Evolutionary conservation across 2,113 vertebrate genomes (phyloP).

Genomic region (Dissostichus mawsoni): DNA sequence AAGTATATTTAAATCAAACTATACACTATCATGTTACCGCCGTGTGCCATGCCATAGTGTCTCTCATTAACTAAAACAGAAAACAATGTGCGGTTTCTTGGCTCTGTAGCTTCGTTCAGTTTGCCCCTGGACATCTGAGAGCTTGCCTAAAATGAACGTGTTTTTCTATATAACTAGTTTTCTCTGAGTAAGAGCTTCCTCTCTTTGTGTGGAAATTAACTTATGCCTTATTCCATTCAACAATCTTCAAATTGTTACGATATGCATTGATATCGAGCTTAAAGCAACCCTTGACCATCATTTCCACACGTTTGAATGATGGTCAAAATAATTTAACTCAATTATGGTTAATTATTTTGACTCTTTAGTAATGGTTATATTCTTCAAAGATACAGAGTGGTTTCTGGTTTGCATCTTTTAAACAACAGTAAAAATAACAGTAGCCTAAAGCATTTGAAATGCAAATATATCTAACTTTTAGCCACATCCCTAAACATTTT

Average conservation of each 20-base stretch:
- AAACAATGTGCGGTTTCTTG: slow-evolving; percentile 2
- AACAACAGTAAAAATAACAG: neutral
- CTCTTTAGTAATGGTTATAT: slow-evolving; percentile 24
- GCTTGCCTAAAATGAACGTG: slow-evolving; percentile 30
- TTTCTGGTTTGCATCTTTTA: slow-evolving; percentile 46
- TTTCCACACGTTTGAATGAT: neutral
- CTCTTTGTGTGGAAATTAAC: neutral
- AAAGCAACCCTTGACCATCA: neutral
- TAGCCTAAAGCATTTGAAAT: neutral
- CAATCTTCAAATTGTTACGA: neutral
- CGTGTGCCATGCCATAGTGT: neutral
- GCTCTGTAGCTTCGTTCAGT: neutral
- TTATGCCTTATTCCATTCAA: neutral
- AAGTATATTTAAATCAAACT: neutral
- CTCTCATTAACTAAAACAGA: neutral
- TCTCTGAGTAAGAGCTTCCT: neutral
- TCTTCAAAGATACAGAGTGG: slow-evolving; percentile 30
- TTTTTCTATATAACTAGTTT: neutral
- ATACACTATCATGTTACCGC: neutral
- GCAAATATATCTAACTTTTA: neutral
- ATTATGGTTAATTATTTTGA: no score
- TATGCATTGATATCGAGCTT: neutral
- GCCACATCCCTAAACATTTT: neutral
- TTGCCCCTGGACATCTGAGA: slow-evolving; percentile 9
- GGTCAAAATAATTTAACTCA: no score